Conservation (phyloP, 2,888 invertebrate species). For the Chironomus tentans region DNA sequence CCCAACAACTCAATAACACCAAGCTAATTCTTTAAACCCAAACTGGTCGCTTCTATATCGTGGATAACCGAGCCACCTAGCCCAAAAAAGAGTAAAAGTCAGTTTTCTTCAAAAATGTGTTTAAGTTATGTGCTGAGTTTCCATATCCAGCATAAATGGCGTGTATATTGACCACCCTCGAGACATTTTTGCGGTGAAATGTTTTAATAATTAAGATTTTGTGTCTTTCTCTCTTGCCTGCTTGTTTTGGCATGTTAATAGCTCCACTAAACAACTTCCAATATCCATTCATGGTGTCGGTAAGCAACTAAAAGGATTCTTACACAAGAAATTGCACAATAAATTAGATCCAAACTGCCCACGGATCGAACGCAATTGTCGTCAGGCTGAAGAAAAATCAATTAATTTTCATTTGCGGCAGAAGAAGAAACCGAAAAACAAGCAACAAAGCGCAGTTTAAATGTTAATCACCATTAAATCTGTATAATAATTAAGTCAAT, state of each 20-base stretch:
- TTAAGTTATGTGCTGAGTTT: neutral
- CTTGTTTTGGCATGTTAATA: neutral
- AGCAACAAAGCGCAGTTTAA: conserved; percentile 9
- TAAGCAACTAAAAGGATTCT: neutral
- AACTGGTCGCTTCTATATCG: too few relatives aligned
- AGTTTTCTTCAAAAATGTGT: too few relatives aligned
- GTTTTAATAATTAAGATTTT: neutral
- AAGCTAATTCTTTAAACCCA: too few relatives aligned
- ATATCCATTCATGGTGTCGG: neutral
- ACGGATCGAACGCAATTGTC: neutral
- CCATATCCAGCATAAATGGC: neutral
- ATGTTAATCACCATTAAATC: conserved; percentile 19
- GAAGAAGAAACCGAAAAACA: neutral
- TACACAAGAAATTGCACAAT: neutral
- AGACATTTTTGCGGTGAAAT: neutral
- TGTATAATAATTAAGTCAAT: conserved; percentile 8
- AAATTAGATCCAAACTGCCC: neutral
- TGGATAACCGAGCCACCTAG: too few relatives aligned
- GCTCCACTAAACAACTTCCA: too few relatives aligned
- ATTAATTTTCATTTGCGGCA: neutral
- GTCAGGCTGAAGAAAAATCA: neutral
- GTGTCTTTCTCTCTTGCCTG: neutral
- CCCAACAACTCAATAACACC: too few relatives aligned
- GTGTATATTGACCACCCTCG: neutral
- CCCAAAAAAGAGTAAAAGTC: too few relatives aligned